Conservation (phyloP, 2,113 vertebrate genomes). For the Platycercus adscitus region DNA sequence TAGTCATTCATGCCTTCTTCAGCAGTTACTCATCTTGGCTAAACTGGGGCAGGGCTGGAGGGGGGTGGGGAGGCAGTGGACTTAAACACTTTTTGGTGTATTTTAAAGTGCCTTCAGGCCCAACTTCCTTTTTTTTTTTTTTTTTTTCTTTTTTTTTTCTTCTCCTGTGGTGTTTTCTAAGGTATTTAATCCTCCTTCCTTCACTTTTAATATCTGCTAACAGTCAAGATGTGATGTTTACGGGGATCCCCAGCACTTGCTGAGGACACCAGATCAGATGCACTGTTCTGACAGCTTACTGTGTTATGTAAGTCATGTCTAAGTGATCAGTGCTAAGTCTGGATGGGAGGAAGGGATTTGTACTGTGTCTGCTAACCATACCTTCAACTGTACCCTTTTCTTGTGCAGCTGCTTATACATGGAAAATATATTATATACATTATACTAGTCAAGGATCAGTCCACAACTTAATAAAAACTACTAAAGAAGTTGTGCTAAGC, state of each 20-base stretch:
- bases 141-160: too few relatives aligned
- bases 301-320: conserved; percentile 40
- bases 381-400: conserved; percentile 1
- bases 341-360: conserved; percentile 39
- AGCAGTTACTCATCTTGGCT: conserved; percentile 31
- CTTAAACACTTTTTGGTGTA: neutral
- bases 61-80: neutral
- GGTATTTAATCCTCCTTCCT: neutral
- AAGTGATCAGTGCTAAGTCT: conserved; percentile 53
- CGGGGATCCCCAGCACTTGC: neutral
- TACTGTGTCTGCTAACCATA: neutral
- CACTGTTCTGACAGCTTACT: conserved; percentile 26
- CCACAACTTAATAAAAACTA: neutral
- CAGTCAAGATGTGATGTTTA: neutral
- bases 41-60: neutral
- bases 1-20: conserved; percentile 31
- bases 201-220: neutral
- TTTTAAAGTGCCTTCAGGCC: neutral
- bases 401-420: neutral
- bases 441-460: neutral
- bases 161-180: neutral
- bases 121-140: neutral
- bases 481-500: neutral
- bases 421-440: neutral
- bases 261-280: neutral